Base-by-base conservation (phyloP, 2,888 invertebrate species). In the Amblyjoppa proteus region DNA sequence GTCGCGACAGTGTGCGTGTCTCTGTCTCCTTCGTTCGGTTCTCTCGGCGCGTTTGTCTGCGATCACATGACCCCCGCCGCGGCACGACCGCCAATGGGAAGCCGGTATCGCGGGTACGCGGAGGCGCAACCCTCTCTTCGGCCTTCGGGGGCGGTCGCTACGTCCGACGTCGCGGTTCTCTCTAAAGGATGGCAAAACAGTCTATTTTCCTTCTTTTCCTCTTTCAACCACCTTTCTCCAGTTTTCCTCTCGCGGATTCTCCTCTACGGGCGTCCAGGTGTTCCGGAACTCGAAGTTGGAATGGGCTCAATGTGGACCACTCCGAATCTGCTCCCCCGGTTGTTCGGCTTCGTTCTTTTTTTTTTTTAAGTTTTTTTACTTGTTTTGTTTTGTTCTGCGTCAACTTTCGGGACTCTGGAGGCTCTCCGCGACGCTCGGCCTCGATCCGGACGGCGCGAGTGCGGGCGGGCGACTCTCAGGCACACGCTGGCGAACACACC, bases 91-190 rank as follows among this genome's bases (percentile, higher is more conserved):
- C 94, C 94, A 94, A 94, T 94, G 87, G 89, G 85, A 83, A 79
- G 69, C 84, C 93, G 93, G 93, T 93, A 93, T 92, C 93, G 80
- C 83, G 88, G 90, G 86, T 84, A 87, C 90, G 88, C 66, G 91
- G 84, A 88, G 86, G 93, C 92, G 94, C 93, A 93, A 94, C 94
- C 94, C 94, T 94, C 94, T 93, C 93, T 91, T 91, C 91, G 91
- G 92, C 93, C 94, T 80, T 82, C 82, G 94, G 94, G 92, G 92
- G 89, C 94, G 94, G 94, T 90, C 91, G 90, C 91, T 91, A 90
- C 90, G 81, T 81, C 51, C 77, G 38, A 66, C 77, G 66, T 70
- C 70, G 68, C 74, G 75, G 75, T 70, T 74, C 74, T 75, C 77
- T 69, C 85, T 80, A 73, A 84, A 79, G 84, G 77, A 84, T 75